Evolutionary conservation across 1,140 invertebrate genomes (phyloP).

Genomic region (Aleiodes sp.): DNA sequence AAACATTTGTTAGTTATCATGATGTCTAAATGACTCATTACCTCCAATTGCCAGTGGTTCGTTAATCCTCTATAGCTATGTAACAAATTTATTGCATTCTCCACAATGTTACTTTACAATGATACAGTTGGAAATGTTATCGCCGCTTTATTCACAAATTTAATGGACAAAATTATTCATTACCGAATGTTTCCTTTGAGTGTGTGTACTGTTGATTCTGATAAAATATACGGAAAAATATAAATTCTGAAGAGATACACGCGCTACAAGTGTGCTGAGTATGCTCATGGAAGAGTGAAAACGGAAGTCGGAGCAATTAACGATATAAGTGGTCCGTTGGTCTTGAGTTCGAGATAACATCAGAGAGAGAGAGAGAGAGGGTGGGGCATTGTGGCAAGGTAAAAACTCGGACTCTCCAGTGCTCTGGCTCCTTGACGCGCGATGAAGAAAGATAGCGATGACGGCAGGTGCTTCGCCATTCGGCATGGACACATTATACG

Average conservation of each 20-base stretch:
- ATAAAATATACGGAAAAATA: background rate
- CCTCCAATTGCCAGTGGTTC: conserved; percentile 9
- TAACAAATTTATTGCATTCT: too few species aligned
- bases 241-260: conserved; percentile 1
- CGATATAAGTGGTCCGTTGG: conserved; percentile 67
- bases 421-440: conserved; percentile 20
- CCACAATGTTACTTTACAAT: too few species aligned
- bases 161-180: too few species aligned
- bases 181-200: too few species aligned
- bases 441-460: conserved; percentile 52
- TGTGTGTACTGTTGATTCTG: background rate
- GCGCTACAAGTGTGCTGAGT: conserved; percentile 24
- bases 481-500: conserved; percentile 56
- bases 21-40: conserved; percentile 59
- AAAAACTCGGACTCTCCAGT: background rate
- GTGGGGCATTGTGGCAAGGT: background rate
- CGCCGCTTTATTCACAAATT: too few species aligned
- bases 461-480: conserved; percentile 61
- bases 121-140: too few species aligned
- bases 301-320: conserved; percentile 67
- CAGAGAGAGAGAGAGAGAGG: background rate
- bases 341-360: conserved; percentile 46
- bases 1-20: conserved; percentile 58
- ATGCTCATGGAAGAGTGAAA: conserved; percentile 22
- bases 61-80: too few species aligned